A percentile compares a stretch with the other conserved stretches of the same genome.
Conservation (phyloP, 2,888 invertebrate species). For the Ctenicera cuprea region DNA sequence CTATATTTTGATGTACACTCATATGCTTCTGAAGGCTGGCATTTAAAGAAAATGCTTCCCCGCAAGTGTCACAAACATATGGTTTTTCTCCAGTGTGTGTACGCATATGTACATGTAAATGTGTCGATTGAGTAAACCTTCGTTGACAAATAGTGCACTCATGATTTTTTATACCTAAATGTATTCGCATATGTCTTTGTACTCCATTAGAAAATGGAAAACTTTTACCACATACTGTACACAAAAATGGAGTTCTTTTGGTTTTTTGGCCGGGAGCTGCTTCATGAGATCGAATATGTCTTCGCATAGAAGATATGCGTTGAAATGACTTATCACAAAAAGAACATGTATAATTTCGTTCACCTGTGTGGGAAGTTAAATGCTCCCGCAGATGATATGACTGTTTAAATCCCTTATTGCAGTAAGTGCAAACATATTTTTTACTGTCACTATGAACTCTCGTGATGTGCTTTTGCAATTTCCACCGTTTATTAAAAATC, state of each 20-base stretch:
- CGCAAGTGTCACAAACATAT: conserved; percentile 74
- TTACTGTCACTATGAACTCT: conserved; percentile 58
- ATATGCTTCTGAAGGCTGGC: conserved; percentile 65
- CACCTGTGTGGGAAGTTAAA: conserved; percentile 64
- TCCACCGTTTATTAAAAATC: conserved; percentile 60
- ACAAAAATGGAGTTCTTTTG: conserved; percentile 66
- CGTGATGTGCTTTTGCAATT: conserved; percentile 61
- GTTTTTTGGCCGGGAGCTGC: conserved; percentile 65
- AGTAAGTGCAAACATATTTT: conserved; percentile 58
- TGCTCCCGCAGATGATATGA: conserved; percentile 65
- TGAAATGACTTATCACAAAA: conserved; percentile 66
- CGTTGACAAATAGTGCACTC: conserved; percentile 69
- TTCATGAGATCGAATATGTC: conserved; percentile 65
- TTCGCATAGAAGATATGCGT: conserved; percentile 63
- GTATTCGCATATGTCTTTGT: conserved; percentile 69
- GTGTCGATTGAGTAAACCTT: conserved; percentile 70
- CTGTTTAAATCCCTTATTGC: conserved; percentile 64
- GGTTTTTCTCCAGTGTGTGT: conserved; percentile 74
- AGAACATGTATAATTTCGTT: conserved; percentile 64
- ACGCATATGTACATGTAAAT: conserved; percentile 73
- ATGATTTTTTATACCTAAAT: conserved; percentile 68
- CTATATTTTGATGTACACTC: conserved; percentile 46
- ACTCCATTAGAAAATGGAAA: conserved; percentile 67
- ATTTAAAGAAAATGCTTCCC: conserved; percentile 66
- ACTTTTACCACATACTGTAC: conserved; percentile 68